A percentile compares a stretch with the other conserved stretches of the same genome.
Conservation (phyloP, 2,888 invertebrate species). For the Leptopilina myrica region DNA sequence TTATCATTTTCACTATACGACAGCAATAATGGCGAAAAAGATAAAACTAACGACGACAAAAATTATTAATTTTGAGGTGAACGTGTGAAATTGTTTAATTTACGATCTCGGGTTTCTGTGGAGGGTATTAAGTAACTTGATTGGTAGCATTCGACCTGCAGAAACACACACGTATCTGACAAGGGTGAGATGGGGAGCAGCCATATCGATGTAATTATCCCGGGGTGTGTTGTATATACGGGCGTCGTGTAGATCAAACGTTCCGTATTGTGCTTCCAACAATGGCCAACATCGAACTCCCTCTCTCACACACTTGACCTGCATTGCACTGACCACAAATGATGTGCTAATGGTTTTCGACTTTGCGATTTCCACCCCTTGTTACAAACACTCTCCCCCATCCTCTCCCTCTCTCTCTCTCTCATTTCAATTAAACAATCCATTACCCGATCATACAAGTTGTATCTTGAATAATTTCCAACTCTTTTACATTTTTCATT, state of each 20-base stretch:
- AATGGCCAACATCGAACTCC: constrained; percentile 28
- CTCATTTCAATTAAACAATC: constrained; percentile 28
- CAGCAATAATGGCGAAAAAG: no score
- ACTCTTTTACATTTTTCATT: no score
- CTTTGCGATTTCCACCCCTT: constrained; percentile 16
- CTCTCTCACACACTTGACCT: constrained; percentile 31
- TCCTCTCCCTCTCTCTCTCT: not conserved
- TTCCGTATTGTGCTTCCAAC: constrained; percentile 34
- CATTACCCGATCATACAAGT: not conserved
- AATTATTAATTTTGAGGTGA: not conserved
- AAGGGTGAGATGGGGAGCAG: constrained; percentile 2
- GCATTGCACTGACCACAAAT: constrained; percentile 31
- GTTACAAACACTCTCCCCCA: constrained; percentile 23
- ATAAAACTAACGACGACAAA: no score
- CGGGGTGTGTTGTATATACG: constrained; percentile 30
- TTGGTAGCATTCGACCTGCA: constrained; percentile 20
- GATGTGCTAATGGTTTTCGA: constrained; percentile 38
- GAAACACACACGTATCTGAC: constrained; percentile 22
- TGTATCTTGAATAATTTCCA: not conserved
- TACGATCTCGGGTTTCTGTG: constrained; percentile 10
- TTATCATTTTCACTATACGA: not conserved
- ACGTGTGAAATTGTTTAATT: not conserved
- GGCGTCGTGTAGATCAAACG: constrained; percentile 45
- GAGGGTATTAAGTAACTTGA: constrained; percentile 17
- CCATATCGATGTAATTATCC: constrained; percentile 22